These are phyloP conservation scores for Theristus sp. DNA, from an alignment of 2,888 invertebrate species.

Conservation along the genomic window DNA sequence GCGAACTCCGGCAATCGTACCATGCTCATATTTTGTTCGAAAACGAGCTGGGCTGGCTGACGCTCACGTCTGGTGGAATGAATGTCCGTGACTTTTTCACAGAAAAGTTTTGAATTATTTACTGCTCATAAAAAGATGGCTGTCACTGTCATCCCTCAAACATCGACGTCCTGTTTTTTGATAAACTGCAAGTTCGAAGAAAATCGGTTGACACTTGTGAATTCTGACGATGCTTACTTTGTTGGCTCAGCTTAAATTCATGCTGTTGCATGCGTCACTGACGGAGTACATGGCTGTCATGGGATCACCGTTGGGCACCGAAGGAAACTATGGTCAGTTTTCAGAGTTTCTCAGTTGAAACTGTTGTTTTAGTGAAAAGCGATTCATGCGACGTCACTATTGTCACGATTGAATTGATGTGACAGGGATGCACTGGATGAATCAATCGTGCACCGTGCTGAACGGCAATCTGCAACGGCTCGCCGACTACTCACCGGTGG, in stretches of 20 bases:
- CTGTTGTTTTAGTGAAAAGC: background rate
- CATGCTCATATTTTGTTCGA: background rate
- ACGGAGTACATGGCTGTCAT: constrained; percentile 7
- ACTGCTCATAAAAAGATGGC: too few relatives aligned
- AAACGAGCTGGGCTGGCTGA: background rate
- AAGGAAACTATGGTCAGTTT: constrained; percentile 4
- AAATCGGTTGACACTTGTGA: background rate
- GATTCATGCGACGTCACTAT: too few relatives aligned
- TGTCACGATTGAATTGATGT: too few relatives aligned
- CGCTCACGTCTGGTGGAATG: background rate
- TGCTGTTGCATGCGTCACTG: constrained; percentile 4
- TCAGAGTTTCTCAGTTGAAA: background rate
- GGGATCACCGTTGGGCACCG: constrained; percentile 3
- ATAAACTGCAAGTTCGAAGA: background rate
- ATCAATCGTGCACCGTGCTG: constrained; percentile 6
- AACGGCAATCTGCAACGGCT: constrained; percentile 1
- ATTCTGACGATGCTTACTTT: background rate
- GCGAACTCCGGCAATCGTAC: background rate
- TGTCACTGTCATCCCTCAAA: too few relatives aligned
- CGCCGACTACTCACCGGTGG: background rate
- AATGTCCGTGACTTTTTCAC: too few relatives aligned
- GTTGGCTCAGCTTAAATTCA: background rate
- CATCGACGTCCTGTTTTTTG: too few relatives aligned
- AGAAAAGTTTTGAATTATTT: too few relatives aligned
- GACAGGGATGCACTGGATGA: constrained; percentile 7